Base-by-base conservation (phyloP, 1,140 invertebrate genomes). In the Dendrolimus punctatus region DNA sequence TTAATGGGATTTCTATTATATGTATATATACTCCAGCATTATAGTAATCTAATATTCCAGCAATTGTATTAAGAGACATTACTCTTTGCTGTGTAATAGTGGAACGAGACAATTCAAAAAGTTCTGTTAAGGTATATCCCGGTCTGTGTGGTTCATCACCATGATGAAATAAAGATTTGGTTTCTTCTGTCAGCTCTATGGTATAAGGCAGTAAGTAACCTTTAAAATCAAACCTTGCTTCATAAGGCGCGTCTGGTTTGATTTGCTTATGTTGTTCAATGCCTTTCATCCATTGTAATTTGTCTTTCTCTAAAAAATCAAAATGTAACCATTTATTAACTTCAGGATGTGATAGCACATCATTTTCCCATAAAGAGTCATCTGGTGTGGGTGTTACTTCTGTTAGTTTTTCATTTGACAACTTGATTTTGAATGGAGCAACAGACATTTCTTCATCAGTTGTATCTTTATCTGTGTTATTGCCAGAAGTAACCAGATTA, bases 101-200 rank as follows among this genome's bases (percentile, higher is more conserved):
- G 87, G 92, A 89, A 72, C 91, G 88, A 51, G 63, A 85, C 4
- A 98, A 78, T 61, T 94, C 91, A 68, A 97, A 91, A 0, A 98
- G 80, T 87, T 98, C 96, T 64, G 94, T 93, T 3, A 98, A 71
- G 2, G 94, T 93, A 73, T 98, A 98, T 0, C 96, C 96, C 9
- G 96, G 93, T 68, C 96, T 90, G 65, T 96, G 93, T 36, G 95
- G 93, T 82, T 98, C 96, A 66, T 96, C 93, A 2, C 96, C 96
- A 81, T 98, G 96, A 84, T 98, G 94, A 87, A 96, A 95, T 5
- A 98, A 87, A 90, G 85, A 60, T 85, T 88, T 71, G 86, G 82
- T 73, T 82, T 88, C 76, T 60, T 87, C 88, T 6, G 80, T 88
- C 59, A 93, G 90, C 44, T 91, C 89, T 9, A 89, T 83, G 4